These are phyloP conservation scores for Knipowitschia caucasica DNA, from an alignment of 2,797 vertebrate genomes.

Conservation along the genomic window DNA sequence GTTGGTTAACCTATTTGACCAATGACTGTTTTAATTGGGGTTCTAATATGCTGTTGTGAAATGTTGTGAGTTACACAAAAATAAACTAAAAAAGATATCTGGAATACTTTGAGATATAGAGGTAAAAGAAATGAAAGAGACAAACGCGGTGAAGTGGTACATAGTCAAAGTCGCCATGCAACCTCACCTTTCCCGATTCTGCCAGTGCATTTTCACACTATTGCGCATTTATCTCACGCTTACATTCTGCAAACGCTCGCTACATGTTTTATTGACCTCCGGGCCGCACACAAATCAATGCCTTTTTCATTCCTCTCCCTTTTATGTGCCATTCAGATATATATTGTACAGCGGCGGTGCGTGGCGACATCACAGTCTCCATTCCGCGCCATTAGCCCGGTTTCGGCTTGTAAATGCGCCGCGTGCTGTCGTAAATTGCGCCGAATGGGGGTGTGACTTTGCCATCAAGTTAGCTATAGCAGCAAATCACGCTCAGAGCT, in stretches of 20 bases:
- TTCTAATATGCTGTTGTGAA: no score
- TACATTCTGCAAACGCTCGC: conserved; percentile 6
- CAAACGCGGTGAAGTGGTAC: no score
- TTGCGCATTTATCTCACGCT: conserved; percentile 13
- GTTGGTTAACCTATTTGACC: no score
- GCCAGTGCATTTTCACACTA: conserved; percentile 5
- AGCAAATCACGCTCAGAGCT: conserved; percentile 44
- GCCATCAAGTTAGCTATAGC: conserved; percentile 11
- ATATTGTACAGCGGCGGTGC: conserved; percentile 13
- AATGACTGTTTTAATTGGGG: no score
- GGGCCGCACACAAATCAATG: conserved; percentile 20
- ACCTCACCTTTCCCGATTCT: conserved; percentile 1
- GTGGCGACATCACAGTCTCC: conserved; percentile 10
- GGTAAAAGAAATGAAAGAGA: no score
- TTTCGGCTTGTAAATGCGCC: conserved; percentile 31
- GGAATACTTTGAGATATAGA: no score
- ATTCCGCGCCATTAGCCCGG: conserved; percentile 13
- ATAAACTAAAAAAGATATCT: no score
- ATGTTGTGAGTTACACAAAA: no score
- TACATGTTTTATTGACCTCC: conserved; percentile 13
- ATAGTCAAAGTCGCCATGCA: background rate
- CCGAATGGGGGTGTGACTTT: conserved; percentile 11
- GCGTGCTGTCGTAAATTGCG: conserved; percentile 36
- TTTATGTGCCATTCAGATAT: conserved; percentile 31
- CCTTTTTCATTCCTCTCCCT: conserved; percentile 16